These are phyloP conservation scores for Bucco capensis DNA, from an alignment of 2,113 vertebrate species.

Conservation along the genomic window DNA sequence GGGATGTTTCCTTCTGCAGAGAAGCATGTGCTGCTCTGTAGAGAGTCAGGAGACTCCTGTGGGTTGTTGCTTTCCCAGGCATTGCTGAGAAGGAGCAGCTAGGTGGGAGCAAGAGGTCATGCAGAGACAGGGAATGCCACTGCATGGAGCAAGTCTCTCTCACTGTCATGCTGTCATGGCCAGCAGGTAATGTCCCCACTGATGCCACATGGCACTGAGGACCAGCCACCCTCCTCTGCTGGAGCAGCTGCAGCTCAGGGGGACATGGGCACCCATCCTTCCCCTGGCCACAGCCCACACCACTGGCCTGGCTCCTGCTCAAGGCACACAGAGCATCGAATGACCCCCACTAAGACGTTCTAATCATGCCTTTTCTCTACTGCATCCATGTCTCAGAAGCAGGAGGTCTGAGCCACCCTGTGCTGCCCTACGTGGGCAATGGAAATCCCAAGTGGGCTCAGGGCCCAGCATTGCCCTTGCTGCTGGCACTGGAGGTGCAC, in stretches of 20 bases:
- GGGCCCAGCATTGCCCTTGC: not conserved
- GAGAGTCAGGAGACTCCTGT: not conserved
- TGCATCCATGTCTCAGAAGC: not conserved
- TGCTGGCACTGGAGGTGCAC: not conserved
- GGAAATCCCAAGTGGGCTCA: not conserved
- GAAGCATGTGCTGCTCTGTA: not conserved
- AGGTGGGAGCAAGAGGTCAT: rapidly evolving
- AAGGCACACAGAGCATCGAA: rapidly evolving
- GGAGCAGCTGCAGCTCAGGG: not conserved
- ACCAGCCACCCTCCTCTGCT: no score
- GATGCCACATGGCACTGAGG: rapidly evolving
- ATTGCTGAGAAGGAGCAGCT: not conserved
- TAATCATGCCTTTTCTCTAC: not conserved
- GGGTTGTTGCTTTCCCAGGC: not conserved
- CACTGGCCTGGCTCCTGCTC: not conserved
- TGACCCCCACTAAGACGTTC: rapidly evolving
- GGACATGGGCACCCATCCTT: not conserved
- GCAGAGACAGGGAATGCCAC: no score
- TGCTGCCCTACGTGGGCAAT: not conserved
- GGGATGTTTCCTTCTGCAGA: not conserved
- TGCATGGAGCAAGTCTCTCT: not conserved
- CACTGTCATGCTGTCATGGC: not conserved
- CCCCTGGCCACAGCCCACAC: rapidly evolving
- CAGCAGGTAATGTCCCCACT: rapidly evolving
- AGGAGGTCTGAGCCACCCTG: not conserved